Conservation (phyloP, 2,113 vertebrate genomes). For the Neoarius graeffei region DNA sequence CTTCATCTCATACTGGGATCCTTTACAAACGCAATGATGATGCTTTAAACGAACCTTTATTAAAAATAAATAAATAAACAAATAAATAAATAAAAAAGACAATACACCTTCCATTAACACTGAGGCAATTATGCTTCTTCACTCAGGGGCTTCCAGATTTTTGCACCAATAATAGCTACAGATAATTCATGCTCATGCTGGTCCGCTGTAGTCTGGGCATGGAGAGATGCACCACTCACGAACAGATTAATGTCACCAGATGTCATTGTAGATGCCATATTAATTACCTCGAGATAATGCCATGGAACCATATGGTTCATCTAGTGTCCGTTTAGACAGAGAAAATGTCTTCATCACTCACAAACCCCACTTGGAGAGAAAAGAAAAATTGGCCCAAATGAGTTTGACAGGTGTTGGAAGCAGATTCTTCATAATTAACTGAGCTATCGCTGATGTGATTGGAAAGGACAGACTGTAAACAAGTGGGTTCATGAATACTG, state of each 20-base stretch:
- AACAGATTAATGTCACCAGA: conserved; percentile 80
- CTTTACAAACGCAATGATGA: not conserved
- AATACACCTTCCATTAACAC: conserved; percentile 27
- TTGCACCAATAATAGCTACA: conserved; percentile 60
- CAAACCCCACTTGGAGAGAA: conserved; percentile 38
- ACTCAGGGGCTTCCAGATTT: conserved; percentile 41
- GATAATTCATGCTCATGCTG: conserved; percentile 69
- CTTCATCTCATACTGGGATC: conserved; percentile 28
- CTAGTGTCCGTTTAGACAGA: conserved; percentile 77
- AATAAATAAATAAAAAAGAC: conserved; percentile 7
- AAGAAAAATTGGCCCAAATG: conserved; percentile 52
- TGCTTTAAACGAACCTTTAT: not conserved
- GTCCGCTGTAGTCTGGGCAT: conserved; percentile 60
- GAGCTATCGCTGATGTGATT: conserved; percentile 45
- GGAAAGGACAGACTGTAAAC: conserved; percentile 45
- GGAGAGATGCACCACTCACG: conserved; percentile 67
- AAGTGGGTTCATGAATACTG: conserved; percentile 8
- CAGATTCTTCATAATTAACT: conserved; percentile 59
- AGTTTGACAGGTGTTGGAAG: conserved; percentile 57
- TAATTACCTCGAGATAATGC: conserved; percentile 81
- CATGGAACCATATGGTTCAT: conserved; percentile 77
- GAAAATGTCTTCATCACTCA: conserved; percentile 73
- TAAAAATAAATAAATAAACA: not conserved
- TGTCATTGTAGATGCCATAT: conserved; percentile 79
- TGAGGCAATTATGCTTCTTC: conserved; percentile 34